A percentile compares a stretch with the other conserved stretches of the same genome.
These are phyloP conservation scores for Drosophila nigrodunni DNA, from an alignment of 1,140 invertebrate genomes.

Conservation along the genomic window DNA sequence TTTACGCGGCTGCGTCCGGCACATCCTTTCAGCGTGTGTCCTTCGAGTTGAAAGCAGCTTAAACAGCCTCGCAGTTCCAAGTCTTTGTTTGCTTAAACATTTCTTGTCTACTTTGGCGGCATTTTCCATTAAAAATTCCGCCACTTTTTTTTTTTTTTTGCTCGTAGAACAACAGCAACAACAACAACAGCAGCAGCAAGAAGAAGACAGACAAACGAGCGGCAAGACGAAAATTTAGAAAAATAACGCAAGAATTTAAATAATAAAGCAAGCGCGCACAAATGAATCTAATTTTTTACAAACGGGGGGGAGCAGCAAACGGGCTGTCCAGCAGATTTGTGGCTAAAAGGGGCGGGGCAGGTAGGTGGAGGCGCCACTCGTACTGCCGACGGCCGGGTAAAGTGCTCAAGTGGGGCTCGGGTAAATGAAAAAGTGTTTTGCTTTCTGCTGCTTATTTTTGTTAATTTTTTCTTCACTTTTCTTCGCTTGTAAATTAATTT, in stretches of 20 bases:
- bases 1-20: slow-evolving; percentile 70
- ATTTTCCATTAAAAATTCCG: slow-evolving; percentile 84
- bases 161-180: slow-evolving; percentile 33
- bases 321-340: slow-evolving; percentile 24
- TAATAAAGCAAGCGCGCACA: slow-evolving; percentile 81
- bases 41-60: slow-evolving; percentile 76
- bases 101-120: slow-evolving; percentile 65
- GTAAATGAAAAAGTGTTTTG: slow-evolving; percentile 77
- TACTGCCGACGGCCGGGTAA: slow-evolving; percentile 27
- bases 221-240: slow-evolving; percentile 74
- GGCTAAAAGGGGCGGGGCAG: neutral
- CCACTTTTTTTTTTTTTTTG: slow-evolving; percentile 46
- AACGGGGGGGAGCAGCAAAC: slow-evolving; percentile 58
- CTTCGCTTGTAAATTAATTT: slow-evolving; percentile 73
- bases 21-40: slow-evolving; percentile 78
- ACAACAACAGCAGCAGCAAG: slow-evolving; percentile 15
- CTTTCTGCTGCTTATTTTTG: slow-evolving; percentile 69
- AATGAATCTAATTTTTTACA: slow-evolving; percentile 84
- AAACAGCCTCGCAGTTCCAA: slow-evolving; percentile 67
- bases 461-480: slow-evolving; percentile 63
- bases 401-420: slow-evolving; percentile 45
- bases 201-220: slow-evolving; percentile 17
- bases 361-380: neutral
- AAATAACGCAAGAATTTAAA: slow-evolving; percentile 81
- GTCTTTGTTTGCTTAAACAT: slow-evolving; percentile 77